Conservation (phyloP, 53 echinoderm and acorn worm genomes). For the Paracentrotus lividus region DNA sequence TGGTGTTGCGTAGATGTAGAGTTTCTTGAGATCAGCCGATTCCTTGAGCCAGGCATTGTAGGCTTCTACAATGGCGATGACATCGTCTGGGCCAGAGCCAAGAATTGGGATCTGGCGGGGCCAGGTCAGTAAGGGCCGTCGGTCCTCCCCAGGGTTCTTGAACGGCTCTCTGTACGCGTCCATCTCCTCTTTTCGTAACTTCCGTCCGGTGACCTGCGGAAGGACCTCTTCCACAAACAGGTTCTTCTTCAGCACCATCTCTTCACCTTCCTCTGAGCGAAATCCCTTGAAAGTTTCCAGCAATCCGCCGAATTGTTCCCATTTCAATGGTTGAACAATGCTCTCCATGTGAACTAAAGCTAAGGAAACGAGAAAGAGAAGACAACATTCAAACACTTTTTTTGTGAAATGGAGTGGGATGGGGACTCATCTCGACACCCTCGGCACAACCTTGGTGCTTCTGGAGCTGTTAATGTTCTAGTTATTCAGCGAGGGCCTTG, state of each 20-base stretch:
- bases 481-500: too few species aligned
- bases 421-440: too few species aligned
- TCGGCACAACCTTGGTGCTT: too few species aligned
- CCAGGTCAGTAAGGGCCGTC: slow-evolving; percentile 92
- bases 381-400: too few species aligned
- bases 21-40: slow-evolving; percentile 80
- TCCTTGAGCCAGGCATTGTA: slow-evolving; percentile 80
- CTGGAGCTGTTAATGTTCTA: too few species aligned
- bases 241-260: slow-evolving; percentile 89
- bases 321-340: slow-evolving; percentile 43
- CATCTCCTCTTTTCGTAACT: slow-evolving; percentile 86
- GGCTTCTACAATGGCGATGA: slow-evolving; percentile 76
- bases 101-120: slow-evolving; percentile 87
- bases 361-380: background rate
- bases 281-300: slow-evolving; percentile 76
- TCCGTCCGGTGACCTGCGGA: slow-evolving; percentile 75
- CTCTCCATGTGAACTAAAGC: slow-evolving; percentile 68
- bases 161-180: slow-evolving; percentile 90
- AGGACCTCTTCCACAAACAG: slow-evolving; percentile 87
- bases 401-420: too few species aligned
- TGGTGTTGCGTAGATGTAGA: slow-evolving; percentile 80
- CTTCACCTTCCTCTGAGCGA: slow-evolving; percentile 88
- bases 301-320: slow-evolving; percentile 83
- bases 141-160: slow-evolving; percentile 79
- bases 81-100: slow-evolving; percentile 87